Evolutionary conservation across 2,888 invertebrate genomes (phyloP).

Genomic region (Sinohyriopsis cumingii): DNA sequence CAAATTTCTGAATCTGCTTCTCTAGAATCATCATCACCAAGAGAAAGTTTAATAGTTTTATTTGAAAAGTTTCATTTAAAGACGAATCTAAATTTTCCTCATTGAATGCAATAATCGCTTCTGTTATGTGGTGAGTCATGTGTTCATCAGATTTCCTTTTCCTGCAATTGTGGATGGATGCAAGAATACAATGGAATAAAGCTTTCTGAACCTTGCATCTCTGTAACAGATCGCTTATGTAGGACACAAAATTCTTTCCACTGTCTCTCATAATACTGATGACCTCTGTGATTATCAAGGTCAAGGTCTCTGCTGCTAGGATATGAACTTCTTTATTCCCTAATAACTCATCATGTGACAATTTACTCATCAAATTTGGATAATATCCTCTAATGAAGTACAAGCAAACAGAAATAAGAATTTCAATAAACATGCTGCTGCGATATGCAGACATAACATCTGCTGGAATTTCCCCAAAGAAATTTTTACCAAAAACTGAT

Average conservation of each 20-base stretch:
- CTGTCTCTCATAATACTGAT: conserved; percentile 84
- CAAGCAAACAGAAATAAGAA: conserved; percentile 81
- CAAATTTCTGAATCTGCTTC: conserved; percentile 77
- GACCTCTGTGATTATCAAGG: conserved; percentile 82
- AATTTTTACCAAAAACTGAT: conserved; percentile 81
- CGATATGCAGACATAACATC: conserved; percentile 82
- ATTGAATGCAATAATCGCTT: conserved; percentile 83
- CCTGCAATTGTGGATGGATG: conserved; percentile 79
- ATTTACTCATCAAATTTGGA: conserved; percentile 78
- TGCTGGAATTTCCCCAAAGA: conserved; percentile 71
- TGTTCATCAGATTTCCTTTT: conserved; percentile 26
- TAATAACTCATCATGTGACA: conserved; percentile 78
- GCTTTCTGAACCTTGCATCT: conserved; percentile 89
- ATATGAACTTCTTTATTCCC: conserved; percentile 81
- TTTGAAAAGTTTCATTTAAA: conserved; percentile 68
- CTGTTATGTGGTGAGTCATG: conserved; percentile 78
- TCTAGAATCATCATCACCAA: conserved; percentile 84
- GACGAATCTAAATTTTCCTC: conserved; percentile 72
- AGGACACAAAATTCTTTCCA: conserved; percentile 84
- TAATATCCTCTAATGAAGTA: conserved; percentile 87
- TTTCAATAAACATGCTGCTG: conserved; percentile 87
- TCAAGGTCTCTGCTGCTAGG: conserved; percentile 83
- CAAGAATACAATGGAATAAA: conserved; percentile 84
- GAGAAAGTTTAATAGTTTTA: conserved; percentile 75
- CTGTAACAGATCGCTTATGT: conserved; percentile 80